Base-by-base conservation (phyloP, 2,797 vertebrate species). In the Phrynocephalus guinanensis region DNA sequence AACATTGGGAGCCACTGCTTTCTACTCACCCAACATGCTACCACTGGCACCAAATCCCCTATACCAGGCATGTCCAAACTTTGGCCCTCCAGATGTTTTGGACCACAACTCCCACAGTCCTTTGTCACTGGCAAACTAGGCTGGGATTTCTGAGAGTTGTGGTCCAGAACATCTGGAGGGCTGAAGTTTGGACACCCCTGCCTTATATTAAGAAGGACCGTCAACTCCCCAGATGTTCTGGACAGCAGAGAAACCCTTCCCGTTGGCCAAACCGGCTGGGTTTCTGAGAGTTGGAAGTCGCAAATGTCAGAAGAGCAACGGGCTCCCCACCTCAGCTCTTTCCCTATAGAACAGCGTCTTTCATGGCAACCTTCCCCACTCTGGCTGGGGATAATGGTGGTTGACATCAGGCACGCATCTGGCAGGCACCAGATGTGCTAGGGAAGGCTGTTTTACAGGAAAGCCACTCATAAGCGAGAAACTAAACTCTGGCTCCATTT, bases 401-500 rank as follows among this genome's bases (percentile, higher is more conserved):
- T 28, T 79, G 7, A 20, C 56, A 48, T 79, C 28, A 7, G 20
- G 22, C n/a, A 4, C 52, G 5, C 52, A 63, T 30, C 78, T 22
- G n/a, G n/a, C 60, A 4, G n/a, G 3, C 7, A 63, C 30, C 11
- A 10, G 20, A 26, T 22, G 52, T 56, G 52, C 63, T 33, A 15
- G 18, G n/a, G 56, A 33, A 60, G 1, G 66, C 3, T 76, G 38
- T 22, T 76, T 76, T 13, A 18, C 26, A 50, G 20, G 20, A 38
- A 85, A 52, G 56, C 1, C 33, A 77, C 60, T 90, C 91, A 85
- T 56, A 38, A 33, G 11, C 84, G 26, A 85, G 82, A 91, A 87
- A 79, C 86, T 88, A 88, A 88, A 84, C 60, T 87, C 30, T 77
- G 24, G 88, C 86, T 92, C 81, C n/a, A 73, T 91, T 92, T 87